phyloP scores from a whole-genome alignment of 2,888 invertebrate genomes.

The Cremastinae sp. region DNA sequence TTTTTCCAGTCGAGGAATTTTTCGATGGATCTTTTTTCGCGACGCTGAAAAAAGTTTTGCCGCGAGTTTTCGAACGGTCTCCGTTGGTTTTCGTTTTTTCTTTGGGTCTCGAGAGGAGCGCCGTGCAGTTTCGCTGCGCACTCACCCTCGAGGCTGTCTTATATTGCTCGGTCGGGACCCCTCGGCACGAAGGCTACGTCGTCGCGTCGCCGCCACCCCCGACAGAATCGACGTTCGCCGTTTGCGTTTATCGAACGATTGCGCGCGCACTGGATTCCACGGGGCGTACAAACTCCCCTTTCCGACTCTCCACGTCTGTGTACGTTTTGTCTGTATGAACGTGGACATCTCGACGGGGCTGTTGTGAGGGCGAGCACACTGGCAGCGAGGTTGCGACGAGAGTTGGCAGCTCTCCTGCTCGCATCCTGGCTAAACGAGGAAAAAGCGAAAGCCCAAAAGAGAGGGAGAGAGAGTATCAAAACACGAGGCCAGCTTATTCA shows the following conservation, averaged over 20 bases:
- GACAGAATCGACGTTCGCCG: slow-evolving; percentile 74
- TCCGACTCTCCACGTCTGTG: slow-evolving; percentile 22
- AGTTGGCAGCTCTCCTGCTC: slow-evolving; percentile 64
- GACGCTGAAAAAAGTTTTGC: neutral
- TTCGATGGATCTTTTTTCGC: neutral
- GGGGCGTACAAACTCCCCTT: slow-evolving; percentile 71
- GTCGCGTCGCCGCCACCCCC: slow-evolving; percentile 63
- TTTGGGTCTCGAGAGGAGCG: slow-evolving; percentile 25
- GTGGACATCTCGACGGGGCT: slow-evolving; percentile 61
- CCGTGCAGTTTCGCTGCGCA: slow-evolving; percentile 41
- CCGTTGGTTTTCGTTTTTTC: slow-evolving; percentile 22
- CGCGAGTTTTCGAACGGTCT: neutral
- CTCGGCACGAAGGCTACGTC: slow-evolving; percentile 48
- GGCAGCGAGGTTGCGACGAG: slow-evolving; percentile 70
- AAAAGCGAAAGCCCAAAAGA: slow-evolving; percentile 36
- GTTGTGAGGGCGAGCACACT: slow-evolving; percentile 68
- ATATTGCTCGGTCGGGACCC: slow-evolving; percentile 35
- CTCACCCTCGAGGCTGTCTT: slow-evolving; percentile 37
- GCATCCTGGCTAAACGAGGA: slow-evolving; percentile 45
- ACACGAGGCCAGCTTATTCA: neutral
- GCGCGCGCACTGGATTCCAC: slow-evolving; percentile 77
- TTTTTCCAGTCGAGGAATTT: neutral
- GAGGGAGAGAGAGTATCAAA: slow-evolving; percentile 21
- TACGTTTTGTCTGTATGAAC: slow-evolving; percentile 15
- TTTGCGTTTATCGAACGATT: slow-evolving; percentile 80